These are phyloP conservation scores for Protaetia brevitarsis DNA, from an alignment of 1,140 invertebrate species.

Conservation along the genomic window DNA sequence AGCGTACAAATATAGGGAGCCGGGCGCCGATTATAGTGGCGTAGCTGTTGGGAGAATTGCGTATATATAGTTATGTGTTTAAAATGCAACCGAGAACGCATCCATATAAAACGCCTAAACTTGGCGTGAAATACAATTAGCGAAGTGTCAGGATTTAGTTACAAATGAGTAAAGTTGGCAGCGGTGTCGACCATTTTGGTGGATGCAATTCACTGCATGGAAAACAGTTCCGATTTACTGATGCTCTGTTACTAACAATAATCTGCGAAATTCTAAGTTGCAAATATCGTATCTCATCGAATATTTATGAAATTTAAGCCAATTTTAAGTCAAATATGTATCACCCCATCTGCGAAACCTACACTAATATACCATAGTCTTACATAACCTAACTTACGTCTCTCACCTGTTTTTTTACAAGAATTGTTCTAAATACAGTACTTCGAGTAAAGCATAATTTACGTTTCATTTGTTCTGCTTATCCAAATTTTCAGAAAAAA, in stretches of 20 bases:
- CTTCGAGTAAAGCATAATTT: too few species aligned
- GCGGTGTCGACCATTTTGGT: not conserved
- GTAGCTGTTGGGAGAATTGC: not conserved
- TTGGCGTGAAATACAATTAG: slow-evolving; percentile 23
- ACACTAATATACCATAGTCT: too few species aligned
- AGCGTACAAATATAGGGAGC: not conserved
- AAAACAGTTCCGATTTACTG: not conserved
- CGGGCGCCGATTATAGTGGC: not conserved
- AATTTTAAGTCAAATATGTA: too few species aligned
- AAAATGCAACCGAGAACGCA: slow-evolving; percentile 5
- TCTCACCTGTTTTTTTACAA: too few species aligned
- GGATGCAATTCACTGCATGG: not conserved
- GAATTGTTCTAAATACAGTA: too few species aligned
- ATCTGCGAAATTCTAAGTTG: too few species aligned
- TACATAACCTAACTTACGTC: too few species aligned
- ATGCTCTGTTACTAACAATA: not conserved
- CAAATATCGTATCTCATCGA: too few species aligned
- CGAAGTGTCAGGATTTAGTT: slow-evolving; percentile 21
- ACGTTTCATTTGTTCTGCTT: too few species aligned
- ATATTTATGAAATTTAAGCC: too few species aligned
- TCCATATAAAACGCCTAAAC: slow-evolving; percentile 18
- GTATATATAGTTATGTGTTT: not conserved
- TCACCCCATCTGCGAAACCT: too few species aligned
- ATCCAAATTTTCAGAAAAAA: too few species aligned
- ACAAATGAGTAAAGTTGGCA: slow-evolving; percentile 23